These are phyloP conservation scores for Monoplex corrugatus DNA, from an alignment of 2,888 invertebrate species.

Conservation along the genomic window DNA sequence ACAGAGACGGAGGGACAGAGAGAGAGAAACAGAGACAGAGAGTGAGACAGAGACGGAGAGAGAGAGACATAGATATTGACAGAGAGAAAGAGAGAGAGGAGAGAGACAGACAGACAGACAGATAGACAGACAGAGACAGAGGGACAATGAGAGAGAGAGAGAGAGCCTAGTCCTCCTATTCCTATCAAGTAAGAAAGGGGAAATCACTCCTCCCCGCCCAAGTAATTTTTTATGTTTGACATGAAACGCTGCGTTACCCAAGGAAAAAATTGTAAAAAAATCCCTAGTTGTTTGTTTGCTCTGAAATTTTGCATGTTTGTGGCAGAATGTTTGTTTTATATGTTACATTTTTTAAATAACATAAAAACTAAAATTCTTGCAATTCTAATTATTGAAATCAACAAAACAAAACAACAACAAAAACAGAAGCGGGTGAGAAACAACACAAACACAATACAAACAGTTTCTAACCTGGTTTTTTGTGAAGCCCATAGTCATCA, in stretches of 20 bases:
- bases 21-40: constrained; percentile 41
- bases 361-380: background rate
- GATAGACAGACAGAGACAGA: no score
- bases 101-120: background rate
- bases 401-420: background rate
- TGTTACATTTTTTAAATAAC: background rate
- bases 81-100: background rate
- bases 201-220: no score
- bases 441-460: constrained; percentile 7
- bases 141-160: background rate
- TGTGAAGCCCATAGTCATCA: no score
- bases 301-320: constrained; percentile 12
- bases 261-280: background rate
- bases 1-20: constrained; percentile 37
- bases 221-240: background rate
- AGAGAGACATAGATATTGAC: background rate
- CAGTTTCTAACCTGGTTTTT: constrained; percentile 17
- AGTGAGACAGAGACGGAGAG: constrained; percentile 26
- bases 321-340: background rate
- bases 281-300: constrained; percentile 19
- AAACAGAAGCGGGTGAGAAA: background rate
- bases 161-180: background rate
- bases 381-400: background rate
- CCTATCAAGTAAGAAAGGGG: background rate
- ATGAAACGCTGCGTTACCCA: background rate